Conservation (phyloP, 1,140 invertebrate species). For the Tachypleus tridentatus region DNA sequence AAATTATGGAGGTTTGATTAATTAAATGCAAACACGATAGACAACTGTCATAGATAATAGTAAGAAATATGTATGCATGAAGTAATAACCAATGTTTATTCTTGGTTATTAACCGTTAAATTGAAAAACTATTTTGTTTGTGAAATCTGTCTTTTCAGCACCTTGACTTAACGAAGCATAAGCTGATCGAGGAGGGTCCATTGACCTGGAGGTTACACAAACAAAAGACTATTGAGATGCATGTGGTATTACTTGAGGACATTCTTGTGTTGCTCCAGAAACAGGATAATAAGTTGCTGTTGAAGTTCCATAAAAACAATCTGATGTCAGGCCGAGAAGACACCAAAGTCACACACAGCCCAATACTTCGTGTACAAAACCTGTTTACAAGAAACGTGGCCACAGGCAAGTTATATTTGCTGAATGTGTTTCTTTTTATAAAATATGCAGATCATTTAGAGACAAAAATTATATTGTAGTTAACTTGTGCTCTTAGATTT, state of each 20-base stretch:
- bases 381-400: slow-evolving; percentile 60
- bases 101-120: too few relatives aligned
- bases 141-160: slow-evolving; percentile 32
- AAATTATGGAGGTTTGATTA: too few relatives aligned
- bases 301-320: slow-evolving; percentile 54
- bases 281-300: slow-evolving; percentile 67
- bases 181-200: slow-evolving; percentile 66
- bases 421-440: too few relatives aligned
- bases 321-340: slow-evolving; percentile 34
- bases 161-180: slow-evolving; percentile 65
- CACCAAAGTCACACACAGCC: slow-evolving; percentile 44
- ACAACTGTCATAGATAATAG: too few relatives aligned
- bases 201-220: slow-evolving; percentile 58
- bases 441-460: neutral
- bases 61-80: too few relatives aligned
- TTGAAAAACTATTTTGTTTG: too few relatives aligned
- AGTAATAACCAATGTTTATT: too few relatives aligned
- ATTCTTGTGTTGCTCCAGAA: slow-evolving; percentile 74
- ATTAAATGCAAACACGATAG: too few relatives aligned
- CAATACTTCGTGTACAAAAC: slow-evolving; percentile 57
- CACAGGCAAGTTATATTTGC: slow-evolving; percentile 44
- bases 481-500: too few relatives aligned
- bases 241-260: slow-evolving; percentile 73
- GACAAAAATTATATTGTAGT: too few relatives aligned
- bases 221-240: slow-evolving; percentile 61